A percentile compares a stretch with the other conserved stretches of the same genome.
Evolutionary conservation across 1,140 invertebrate genomes (phyloP).

Genomic region (Calliopsis andreniformis): DNA sequence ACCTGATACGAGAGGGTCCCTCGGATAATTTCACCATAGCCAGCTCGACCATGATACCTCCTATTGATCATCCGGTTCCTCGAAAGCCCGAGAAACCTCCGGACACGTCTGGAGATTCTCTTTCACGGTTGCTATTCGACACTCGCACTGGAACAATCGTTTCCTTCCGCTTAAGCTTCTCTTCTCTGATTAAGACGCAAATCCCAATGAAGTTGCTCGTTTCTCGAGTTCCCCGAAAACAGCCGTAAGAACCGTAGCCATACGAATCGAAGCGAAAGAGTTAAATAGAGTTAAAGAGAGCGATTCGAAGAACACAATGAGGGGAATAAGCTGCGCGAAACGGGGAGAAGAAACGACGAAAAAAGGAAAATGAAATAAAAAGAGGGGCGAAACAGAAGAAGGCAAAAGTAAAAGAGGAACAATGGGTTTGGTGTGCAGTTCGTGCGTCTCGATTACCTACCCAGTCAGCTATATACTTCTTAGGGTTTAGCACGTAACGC

Average conservation of each 20-base stretch:
- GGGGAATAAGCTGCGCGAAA: neutral
- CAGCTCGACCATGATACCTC: slow-evolving; percentile 53
- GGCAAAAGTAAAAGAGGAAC: slow-evolving; percentile 65
- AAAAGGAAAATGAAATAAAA: neutral
- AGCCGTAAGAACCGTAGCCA: too few relatives aligned
- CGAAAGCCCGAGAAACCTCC: slow-evolving; percentile 43
- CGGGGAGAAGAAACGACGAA: neutral
- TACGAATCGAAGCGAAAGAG: neutral
- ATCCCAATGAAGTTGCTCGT: too few relatives aligned
- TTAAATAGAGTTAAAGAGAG: neutral
- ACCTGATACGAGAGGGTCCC: slow-evolving; percentile 49
- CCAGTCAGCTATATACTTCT: slow-evolving; percentile 56
- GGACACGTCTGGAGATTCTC: slow-evolving; percentile 28
- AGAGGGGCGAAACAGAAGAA: slow-evolving; percentile 24
- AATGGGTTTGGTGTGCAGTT: slow-evolving; percentile 73
- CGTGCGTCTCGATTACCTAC: slow-evolving; percentile 73
- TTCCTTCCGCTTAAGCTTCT: neutral
- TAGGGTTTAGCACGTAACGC: slow-evolving; percentile 74
- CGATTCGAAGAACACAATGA: slow-evolving; percentile 13
- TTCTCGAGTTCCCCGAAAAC: too few relatives aligned
- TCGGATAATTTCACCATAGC: slow-evolving; percentile 54
- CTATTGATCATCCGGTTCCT: slow-evolving; percentile 63
- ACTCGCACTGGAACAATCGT: neutral
- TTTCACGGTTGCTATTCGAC: slow-evolving; percentile 44
- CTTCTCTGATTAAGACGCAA: neutral